Evolutionary conservation across 2,888 invertebrate genomes (phyloP).

Genomic region (Epinotia bilunana): DNA sequence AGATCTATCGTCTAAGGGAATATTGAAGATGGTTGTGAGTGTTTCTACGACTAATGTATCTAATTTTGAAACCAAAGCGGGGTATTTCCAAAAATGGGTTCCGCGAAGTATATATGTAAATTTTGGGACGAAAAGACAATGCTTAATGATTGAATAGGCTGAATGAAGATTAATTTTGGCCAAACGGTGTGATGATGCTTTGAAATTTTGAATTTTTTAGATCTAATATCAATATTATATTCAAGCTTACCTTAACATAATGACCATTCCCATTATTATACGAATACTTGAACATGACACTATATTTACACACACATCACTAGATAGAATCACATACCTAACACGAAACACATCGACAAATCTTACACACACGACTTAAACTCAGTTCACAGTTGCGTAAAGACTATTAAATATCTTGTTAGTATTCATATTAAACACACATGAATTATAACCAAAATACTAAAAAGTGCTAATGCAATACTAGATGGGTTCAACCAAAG

Average conservation of each 20-base stretch:
- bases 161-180: no score
- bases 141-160: no score
- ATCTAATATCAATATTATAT: background rate
- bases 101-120: no score
- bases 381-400: background rate
- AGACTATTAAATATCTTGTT: background rate
- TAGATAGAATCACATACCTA: background rate
- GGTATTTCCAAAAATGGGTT: no score
- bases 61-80: no score
- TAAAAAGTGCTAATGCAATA: background rate
- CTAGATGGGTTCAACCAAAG: background rate
- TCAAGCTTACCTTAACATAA: constrained; percentile 34
- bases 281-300: constrained; percentile 41
- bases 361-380: background rate
- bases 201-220: no score
- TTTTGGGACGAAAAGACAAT: no score
- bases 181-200: no score
- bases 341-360: background rate
- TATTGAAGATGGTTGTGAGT: no score
- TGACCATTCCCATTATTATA: constrained; percentile 45
- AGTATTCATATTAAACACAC: background rate
- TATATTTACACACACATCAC: background rate
- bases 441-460: background rate
- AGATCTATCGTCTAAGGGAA: no score
- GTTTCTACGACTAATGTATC: no score